Evolutionary conservation across 2,797 vertebrate species (phyloP).

Genomic region (Typhlichthys subterraneus): DNA sequence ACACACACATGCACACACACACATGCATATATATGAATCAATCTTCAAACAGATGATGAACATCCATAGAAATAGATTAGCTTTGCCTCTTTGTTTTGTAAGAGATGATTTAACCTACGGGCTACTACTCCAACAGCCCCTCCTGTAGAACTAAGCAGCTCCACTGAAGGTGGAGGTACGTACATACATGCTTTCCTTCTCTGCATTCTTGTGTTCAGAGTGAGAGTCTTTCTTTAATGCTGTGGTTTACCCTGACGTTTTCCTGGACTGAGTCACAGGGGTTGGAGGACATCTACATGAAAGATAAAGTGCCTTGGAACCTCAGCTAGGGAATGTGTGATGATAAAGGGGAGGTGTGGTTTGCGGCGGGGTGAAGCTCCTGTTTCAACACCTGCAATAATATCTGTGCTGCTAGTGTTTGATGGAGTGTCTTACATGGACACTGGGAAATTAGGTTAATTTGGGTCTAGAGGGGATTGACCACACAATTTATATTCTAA

Average conservation of each 20-base stretch:
- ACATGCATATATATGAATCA: slow-evolving; percentile 2
- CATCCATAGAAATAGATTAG: no score
- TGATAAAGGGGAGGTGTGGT: slow-evolving; percentile 29
- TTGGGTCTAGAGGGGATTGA: no score
- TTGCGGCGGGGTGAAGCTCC: slow-evolving; percentile 24
- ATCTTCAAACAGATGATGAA: no score
- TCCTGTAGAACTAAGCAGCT: no score
- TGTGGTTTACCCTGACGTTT: slow-evolving; percentile 20
- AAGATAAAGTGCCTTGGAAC: slow-evolving; percentile 49
- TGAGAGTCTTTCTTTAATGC: background rate
- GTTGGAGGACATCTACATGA: slow-evolving; percentile 16
- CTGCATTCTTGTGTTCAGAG: background rate
- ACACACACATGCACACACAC: no score
- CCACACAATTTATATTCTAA: no score
- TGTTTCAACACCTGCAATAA: slow-evolving; percentile 36
- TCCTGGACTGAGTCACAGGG: slow-evolving; percentile 34
- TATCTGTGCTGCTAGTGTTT: slow-evolving; percentile 12
- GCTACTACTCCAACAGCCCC: no score
- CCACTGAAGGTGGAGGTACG: background rate
- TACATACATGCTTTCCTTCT: background rate
- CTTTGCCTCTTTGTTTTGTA: no score
- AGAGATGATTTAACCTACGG: no score
- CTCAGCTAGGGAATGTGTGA: slow-evolving; percentile 21
- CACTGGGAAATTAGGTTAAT: no score
- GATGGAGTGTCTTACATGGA: no score